phyloP scores from a whole-genome alignment of 2,797 vertebrate species.

The Antennarius maculatus region DNA sequence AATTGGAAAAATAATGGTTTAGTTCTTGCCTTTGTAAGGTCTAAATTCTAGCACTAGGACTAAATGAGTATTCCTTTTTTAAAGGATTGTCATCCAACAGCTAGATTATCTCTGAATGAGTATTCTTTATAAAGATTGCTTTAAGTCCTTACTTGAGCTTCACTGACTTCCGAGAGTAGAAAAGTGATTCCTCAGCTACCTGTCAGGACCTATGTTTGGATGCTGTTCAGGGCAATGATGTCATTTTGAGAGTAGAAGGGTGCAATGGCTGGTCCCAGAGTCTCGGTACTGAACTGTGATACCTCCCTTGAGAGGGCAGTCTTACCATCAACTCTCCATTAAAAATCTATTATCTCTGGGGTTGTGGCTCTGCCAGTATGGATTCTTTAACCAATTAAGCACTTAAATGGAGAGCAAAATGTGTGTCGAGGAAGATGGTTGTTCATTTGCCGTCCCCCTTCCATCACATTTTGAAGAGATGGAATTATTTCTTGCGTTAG shows the following conservation, averaged over 20 bases:
- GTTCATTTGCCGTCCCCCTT: slow-evolving; percentile 19
- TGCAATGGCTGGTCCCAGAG: slow-evolving; percentile 63
- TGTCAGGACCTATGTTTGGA: slow-evolving; percentile 62
- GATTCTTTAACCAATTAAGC: slow-evolving; percentile 78
- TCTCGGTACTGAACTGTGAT: slow-evolving; percentile 72
- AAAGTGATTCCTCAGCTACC: slow-evolving; percentile 39
- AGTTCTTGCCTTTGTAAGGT: slow-evolving; percentile 5
- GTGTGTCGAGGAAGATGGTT: slow-evolving; percentile 44
- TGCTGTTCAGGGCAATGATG: slow-evolving; percentile 74
- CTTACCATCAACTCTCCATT: slow-evolving; percentile 80
- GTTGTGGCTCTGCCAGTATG: slow-evolving; percentile 75
- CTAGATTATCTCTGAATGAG: background rate
- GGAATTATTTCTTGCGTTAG: slow-evolving; percentile 12
- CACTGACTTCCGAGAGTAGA: slow-evolving; percentile 24
- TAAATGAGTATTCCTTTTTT: slow-evolving; percentile 2
- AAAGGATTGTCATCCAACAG: background rate
- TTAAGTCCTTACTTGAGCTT: slow-evolving; percentile 15
- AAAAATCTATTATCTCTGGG: slow-evolving; percentile 83
- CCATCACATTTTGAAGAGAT: slow-evolving; percentile 8
- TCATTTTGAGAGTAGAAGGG: slow-evolving; percentile 66
- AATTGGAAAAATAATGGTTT: slow-evolving; percentile 10
- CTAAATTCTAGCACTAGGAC: background rate
- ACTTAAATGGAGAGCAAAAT: slow-evolving; percentile 63
- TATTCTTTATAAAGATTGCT: background rate
- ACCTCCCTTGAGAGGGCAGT: slow-evolving; percentile 79